Evolutionary conservation across 2,888 invertebrate species (phyloP).

Genomic region (Aethes cnicana): DNA sequence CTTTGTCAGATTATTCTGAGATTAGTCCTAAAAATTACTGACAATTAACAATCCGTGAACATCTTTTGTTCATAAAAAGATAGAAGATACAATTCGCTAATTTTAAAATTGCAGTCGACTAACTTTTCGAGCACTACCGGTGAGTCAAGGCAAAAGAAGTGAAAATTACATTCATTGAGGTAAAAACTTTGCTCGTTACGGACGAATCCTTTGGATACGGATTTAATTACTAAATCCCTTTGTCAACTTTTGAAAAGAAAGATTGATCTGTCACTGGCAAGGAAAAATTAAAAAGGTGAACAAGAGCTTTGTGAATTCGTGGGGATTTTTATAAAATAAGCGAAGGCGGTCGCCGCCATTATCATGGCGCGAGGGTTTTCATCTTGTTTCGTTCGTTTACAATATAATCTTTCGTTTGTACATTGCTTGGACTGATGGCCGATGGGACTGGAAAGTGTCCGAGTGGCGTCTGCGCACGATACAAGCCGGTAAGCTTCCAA

Average conservation of each 20-base stretch:
- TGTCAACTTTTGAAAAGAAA: conserved; percentile 63
- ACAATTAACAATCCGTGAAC: too few species aligned
- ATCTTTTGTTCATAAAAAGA: too few species aligned
- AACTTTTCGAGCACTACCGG: conserved; percentile 6
- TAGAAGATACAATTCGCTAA: too few species aligned
- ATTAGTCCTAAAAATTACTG: too few species aligned
- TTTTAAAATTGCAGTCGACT: not conserved
- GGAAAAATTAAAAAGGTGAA: conserved; percentile 37
- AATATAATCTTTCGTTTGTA: too few species aligned
- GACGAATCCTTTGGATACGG: conserved; percentile 68
- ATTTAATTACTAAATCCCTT: conserved; percentile 73
- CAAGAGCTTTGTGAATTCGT: conserved; percentile 26
- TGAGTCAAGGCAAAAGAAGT: conserved; percentile 60
- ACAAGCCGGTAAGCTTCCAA: too few species aligned
- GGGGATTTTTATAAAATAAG: conserved; percentile 36
- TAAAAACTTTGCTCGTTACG: conserved; percentile 76
- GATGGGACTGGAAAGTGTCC: too few species aligned
- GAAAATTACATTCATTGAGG: conserved; percentile 77
- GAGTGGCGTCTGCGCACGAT: too few species aligned
- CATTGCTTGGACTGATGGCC: too few species aligned
- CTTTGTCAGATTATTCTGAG: too few species aligned
- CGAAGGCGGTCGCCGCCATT: conserved; percentile 5
- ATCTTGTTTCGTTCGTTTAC: too few species aligned
- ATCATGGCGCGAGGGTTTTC: too few species aligned
- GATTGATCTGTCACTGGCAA: conserved; percentile 69